Evolutionary conservation across 2,888 invertebrate species (phyloP).

Genomic region (Pristionchus mayeri): DNA sequence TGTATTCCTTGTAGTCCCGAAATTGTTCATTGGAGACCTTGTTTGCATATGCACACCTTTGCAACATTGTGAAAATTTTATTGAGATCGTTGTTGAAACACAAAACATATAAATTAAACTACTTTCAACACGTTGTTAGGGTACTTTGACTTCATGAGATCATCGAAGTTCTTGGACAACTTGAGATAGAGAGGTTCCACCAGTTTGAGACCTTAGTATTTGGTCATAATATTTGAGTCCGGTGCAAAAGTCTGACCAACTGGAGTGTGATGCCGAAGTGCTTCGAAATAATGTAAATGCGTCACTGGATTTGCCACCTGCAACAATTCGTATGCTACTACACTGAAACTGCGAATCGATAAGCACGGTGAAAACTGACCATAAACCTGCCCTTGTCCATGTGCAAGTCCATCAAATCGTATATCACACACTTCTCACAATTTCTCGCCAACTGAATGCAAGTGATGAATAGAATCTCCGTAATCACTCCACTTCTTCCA

Average conservation of each 20-base stretch:
- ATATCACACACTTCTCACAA: constrained; percentile 39
- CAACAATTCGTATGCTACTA: not conserved
- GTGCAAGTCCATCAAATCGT: constrained; percentile 18
- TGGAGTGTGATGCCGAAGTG: constrained; percentile 26
- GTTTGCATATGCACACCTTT: too few relatives aligned
- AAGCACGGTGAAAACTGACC: too few relatives aligned
- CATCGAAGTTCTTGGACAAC: not conserved
- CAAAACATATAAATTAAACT: too few relatives aligned
- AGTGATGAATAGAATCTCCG: not conserved
- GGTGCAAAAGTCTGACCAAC: too few relatives aligned
- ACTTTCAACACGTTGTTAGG: constrained; percentile 29
- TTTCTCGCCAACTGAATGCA: constrained; percentile 17
- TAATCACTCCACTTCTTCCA: not conserved
- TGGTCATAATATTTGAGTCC: not conserved
- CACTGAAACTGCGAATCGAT: not conserved
- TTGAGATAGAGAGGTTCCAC: constrained; percentile 19
- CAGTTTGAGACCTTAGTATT: not conserved
- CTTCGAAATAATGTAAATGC: constrained; percentile 30
- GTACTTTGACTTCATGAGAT: not conserved
- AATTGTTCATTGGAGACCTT: too few relatives aligned
- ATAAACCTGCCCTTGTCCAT: constrained; percentile 10
- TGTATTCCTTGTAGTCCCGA: too few relatives aligned
- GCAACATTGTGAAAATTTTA: too few relatives aligned
- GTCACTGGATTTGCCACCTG: not conserved
- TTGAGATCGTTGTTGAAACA: too few relatives aligned